A percentile compares a stretch with the other conserved stretches of the same genome.
These are phyloP conservation scores for Cephalopachus bancanus DNA, from an alignment of 2,797 vertebrate genomes.

Conservation along the genomic window DNA sequence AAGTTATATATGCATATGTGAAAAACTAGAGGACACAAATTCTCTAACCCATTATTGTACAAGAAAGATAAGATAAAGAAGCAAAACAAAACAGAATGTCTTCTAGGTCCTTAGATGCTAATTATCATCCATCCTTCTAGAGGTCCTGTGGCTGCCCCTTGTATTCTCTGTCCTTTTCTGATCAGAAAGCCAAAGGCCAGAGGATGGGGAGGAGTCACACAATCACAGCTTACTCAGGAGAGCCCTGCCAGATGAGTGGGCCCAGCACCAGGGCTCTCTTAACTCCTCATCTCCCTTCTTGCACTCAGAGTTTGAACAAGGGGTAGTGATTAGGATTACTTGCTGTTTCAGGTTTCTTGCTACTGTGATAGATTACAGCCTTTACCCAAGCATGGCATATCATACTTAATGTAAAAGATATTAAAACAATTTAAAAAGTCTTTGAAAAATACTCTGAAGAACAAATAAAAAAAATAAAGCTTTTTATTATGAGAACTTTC, in stretches of 20 bases:
- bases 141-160: background rate
- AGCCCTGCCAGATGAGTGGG: background rate
- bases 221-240: background rate
- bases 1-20: background rate
- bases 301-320: no score
- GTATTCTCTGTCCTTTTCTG: background rate
- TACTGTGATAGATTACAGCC: background rate
- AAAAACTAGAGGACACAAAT: background rate
- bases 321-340: background rate
- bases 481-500: background rate
- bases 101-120: background rate
- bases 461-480: background rate
- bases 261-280: background rate
- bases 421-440: background rate
- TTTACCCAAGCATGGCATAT: background rate
- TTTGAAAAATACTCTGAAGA: conserved; percentile 47
- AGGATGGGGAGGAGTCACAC: background rate
- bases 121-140: no score
- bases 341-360: background rate
- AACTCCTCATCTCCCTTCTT: background rate
- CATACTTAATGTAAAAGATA: background rate
- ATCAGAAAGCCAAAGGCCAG: background rate
- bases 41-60: background rate
- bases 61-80: background rate
- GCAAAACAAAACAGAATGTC: background rate